phyloP scores from a whole-genome alignment of 2,113 vertebrate species.

The Scortum barcoo region DNA sequence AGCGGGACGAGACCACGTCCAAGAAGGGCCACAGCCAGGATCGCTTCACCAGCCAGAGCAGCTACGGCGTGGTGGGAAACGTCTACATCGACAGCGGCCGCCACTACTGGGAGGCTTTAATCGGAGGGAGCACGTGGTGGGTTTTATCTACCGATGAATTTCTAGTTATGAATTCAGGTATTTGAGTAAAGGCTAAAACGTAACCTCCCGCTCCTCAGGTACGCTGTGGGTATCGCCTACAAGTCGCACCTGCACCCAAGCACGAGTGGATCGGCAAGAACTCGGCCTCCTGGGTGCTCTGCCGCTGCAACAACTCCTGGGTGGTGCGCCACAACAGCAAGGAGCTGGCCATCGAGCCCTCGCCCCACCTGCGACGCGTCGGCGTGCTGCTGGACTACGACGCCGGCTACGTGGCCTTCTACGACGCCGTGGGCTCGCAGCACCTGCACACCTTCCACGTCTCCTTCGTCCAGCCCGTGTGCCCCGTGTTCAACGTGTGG shows the following conservation, averaged over 20 bases:
- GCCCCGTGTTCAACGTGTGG: constrained; percentile 98
- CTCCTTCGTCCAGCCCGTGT: constrained; percentile 94
- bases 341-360: constrained; percentile 93
- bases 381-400: constrained; percentile 98
- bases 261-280: constrained; percentile 99
- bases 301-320: constrained; percentile 97
- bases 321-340: constrained; percentile 96
- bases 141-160: constrained; percentile 29
- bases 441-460: constrained; percentile 96
- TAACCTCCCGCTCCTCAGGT: constrained; percentile 82
- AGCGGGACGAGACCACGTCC: constrained; percentile 95
- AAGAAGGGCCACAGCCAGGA: constrained; percentile 98
- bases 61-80: constrained; percentile 95
- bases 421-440: constrained; percentile 95
- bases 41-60: constrained; percentile 95
- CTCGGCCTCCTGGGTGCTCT: constrained; percentile 95
- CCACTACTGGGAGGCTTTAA: constrained; percentile 98
- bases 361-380: constrained; percentile 92
- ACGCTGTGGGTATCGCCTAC: constrained; percentile 96
- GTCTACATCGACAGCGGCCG: constrained; percentile 98
- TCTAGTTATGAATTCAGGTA: not conserved
- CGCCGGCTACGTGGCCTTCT: constrained; percentile 92
- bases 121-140: constrained; percentile 97
- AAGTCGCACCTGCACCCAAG: constrained; percentile 96
- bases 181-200: not conserved